Percentiles rank a stretch among this genome's conserved stretches.
Evolutionary conservation across 2,113 vertebrate species (phyloP).

Genomic region (Tinamus guttatus): DNA sequence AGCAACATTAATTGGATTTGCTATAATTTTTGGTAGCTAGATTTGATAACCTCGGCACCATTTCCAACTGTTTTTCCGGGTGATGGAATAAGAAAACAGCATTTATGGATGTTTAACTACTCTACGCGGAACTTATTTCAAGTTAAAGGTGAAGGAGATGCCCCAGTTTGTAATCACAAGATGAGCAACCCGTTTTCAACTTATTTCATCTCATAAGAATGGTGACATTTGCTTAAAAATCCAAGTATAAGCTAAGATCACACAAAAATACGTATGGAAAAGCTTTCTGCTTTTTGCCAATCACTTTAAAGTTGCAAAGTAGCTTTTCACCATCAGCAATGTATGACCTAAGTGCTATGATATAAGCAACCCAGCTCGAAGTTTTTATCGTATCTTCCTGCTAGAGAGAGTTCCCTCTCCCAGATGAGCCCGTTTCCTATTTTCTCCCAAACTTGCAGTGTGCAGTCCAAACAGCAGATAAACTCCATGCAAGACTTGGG

Average conservation of each 20-base stretch:
- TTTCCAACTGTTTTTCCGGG: slow-evolving; percentile 56
- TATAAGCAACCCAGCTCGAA: not conserved
- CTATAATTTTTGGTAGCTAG: slow-evolving; percentile 55
- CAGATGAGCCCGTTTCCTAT: not conserved
- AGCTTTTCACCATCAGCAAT: not conserved
- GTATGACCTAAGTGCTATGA: not conserved
- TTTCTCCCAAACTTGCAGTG: not conserved
- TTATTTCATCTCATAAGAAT: not conserved
- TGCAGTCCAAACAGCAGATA: not conserved
- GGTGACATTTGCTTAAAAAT: not conserved
- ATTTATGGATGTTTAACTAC: slow-evolving; percentile 12
- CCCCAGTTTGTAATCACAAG: not conserved
- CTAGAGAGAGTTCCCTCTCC: not conserved
- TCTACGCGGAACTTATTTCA: not conserved
- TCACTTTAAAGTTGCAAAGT: not conserved
- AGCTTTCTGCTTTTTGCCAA: not conserved
- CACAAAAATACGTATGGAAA: not conserved
- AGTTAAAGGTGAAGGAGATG: not conserved
- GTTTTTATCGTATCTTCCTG: not conserved
- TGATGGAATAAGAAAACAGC: slow-evolving; percentile 27
- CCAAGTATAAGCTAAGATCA: not conserved
- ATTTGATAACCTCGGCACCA: slow-evolving; percentile 48
- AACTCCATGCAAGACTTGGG: not conserved
- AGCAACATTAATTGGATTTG: slow-evolving; percentile 59
- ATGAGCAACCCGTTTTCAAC: not conserved